Base-by-base conservation (phyloP, 2,888 invertebrate genomes). In the Schizaphis graminum region DNA sequence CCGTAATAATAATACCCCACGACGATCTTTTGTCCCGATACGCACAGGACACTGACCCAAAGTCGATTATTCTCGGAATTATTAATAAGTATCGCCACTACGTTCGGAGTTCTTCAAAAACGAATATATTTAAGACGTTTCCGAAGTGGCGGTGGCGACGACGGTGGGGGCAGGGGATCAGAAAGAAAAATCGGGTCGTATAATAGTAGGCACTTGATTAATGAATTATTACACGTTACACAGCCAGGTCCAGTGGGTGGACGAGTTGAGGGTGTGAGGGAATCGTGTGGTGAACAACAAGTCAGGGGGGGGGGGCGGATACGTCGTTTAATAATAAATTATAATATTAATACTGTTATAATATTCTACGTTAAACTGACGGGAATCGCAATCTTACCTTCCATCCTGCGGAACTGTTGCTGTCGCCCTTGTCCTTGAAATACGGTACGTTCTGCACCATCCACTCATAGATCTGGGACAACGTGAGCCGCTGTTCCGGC, bases 381-480 rank as follows among this genome's bases (percentile, higher is more conserved):
- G 44, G 4, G 13, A 35, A 44, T 53, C 49, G n/a, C 16, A 11
- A 28, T 21, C 53, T 92, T 92, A 92, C 99, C 99, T 99, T 99
- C 99, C 99, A 99, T 96, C 99, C 99, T 95, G 99, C 99, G 94
- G 99, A 99, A 96, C 99, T 99, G 96, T 99, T 99, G 96, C 98
- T 99, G 96, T 99, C 99, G 86, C 99, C 99, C 96, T 99, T 99
- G 96, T 99, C 99, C 96, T 99, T 99, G 97, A 99, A 99, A 96
- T 99, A 99, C 95, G 99, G 98, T 95, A 99, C 99, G 96, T 99
- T 99, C 96, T 99, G 98, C 95, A 99, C 99, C 99, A 99, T 99
- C 99, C 99, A 99, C 96, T 99, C 99, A 97, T 99, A 99, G 96
- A 99, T 99, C 96, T 99, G 99, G 94, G 99, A 99, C 95, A 99